Percentiles rank a stretch among this genome's conserved stretches.
phyloP scores from a whole-genome alignment of 2,888 invertebrate species.

The Drosophila kambysellisi region DNA sequence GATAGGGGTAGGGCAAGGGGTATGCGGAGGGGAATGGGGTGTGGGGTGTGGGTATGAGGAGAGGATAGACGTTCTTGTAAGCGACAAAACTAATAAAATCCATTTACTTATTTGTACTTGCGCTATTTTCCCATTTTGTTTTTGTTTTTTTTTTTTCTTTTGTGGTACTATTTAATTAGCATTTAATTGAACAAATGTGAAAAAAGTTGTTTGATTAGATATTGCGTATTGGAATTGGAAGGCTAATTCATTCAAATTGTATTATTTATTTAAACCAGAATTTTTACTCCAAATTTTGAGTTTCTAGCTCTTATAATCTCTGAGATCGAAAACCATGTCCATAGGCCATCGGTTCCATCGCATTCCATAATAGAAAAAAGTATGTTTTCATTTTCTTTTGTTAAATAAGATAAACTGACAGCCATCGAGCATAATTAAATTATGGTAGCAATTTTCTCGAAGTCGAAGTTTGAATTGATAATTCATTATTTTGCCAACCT shows the following conservation, averaged over 20 bases:
- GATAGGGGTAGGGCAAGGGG: neutral
- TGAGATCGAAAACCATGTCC: too few relatives aligned
- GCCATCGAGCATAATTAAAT: neutral
- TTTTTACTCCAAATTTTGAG: neutral
- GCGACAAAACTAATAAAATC: slow-evolving; percentile 36
- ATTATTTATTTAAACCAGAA: neutral
- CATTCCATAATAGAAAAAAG: too few relatives aligned
- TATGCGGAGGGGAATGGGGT: neutral
- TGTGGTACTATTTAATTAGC: neutral
- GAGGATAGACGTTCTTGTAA: neutral
- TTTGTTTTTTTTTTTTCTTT: neutral
- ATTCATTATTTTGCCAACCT: neutral
- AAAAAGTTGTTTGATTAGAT: neutral
- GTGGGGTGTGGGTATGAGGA: neutral
- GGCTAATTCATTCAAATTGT: neutral
- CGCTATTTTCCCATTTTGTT: neutral
- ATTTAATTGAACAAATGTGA: slow-evolving; percentile 13
- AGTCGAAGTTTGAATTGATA: neutral
- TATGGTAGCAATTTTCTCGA: neutral
- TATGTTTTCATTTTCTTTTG: too few relatives aligned
- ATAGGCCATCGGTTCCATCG: too few relatives aligned
- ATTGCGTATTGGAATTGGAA: neutral
- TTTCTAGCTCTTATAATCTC: neutral
- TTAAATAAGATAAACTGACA: neutral
- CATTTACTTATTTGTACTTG: slow-evolving; percentile 27